Evolutionary conservation across 2,113 vertebrate species (phyloP).

Genomic region (Rafetus swinhoei): DNA sequence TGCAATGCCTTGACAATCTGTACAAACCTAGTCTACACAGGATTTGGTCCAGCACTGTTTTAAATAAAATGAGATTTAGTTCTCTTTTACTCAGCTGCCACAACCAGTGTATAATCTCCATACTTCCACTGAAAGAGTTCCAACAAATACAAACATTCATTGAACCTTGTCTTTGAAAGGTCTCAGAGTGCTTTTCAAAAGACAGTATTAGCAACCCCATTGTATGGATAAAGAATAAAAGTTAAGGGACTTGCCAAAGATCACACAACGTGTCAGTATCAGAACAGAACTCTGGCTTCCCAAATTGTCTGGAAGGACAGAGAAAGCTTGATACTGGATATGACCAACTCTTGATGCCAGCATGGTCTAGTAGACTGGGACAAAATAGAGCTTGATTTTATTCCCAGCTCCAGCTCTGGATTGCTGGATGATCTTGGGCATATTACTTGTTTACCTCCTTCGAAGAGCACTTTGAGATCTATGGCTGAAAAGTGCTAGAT

Average conservation of each 20-base stretch:
- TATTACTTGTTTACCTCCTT: neutral
- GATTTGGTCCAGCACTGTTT: neutral
- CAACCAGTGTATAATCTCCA: neutral
- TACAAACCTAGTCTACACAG: neutral
- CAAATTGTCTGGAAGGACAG: neutral
- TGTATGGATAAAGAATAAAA: neutral
- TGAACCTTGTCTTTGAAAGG: neutral
- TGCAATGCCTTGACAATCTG: neutral
- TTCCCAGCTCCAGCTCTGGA: neutral
- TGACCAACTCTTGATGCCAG: neutral
- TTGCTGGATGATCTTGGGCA: accelerated
- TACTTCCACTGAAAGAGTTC: neutral
- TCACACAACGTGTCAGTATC: accelerated
- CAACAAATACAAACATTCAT: neutral
- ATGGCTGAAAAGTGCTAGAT: neutral
- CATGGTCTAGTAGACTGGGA: accelerated
- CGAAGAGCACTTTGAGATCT: neutral
- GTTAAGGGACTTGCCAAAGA: accelerated
- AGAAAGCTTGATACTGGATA: neutral
- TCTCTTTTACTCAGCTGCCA: neutral
- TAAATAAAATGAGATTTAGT: slow-evolving; percentile 12
- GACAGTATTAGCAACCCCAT: neutral
- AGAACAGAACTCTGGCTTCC: neutral
- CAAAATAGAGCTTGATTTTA: accelerated
- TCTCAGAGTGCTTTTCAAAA: neutral